phyloP scores from a whole-genome alignment of 2,888 invertebrate genomes.

The Cenopis cana region DNA sequence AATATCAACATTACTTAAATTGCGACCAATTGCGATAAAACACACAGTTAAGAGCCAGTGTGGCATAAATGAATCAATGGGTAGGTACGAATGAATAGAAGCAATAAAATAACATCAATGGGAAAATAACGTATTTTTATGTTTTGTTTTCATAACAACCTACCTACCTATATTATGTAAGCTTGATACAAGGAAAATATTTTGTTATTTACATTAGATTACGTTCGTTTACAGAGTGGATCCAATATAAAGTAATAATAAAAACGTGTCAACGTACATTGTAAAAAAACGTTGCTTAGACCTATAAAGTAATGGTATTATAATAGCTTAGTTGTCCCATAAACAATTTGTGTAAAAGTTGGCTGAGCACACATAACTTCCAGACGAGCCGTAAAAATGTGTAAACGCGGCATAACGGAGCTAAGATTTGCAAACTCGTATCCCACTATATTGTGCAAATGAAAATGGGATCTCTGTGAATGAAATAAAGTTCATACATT shows the following conservation, averaged over 20 bases:
- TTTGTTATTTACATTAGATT: too few relatives aligned
- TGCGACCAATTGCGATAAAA: constrained; percentile 15
- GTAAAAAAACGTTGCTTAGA: constrained; percentile 30
- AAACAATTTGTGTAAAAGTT: constrained; percentile 61
- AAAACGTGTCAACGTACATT: not conserved
- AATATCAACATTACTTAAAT: constrained; percentile 26
- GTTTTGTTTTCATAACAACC: constrained; percentile 19
- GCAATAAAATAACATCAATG: constrained; percentile 1
- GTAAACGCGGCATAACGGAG: constrained; percentile 56
- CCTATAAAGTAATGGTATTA: constrained; percentile 30
- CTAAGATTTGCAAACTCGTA: constrained; percentile 2
- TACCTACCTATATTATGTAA: too few relatives aligned
- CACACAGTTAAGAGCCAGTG: constrained; percentile 17
- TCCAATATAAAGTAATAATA: too few relatives aligned
- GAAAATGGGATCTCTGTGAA: not conserved
- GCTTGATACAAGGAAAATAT: too few relatives aligned
- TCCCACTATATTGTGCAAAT: not conserved
- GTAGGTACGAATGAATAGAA: not conserved
- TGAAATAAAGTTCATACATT: not conserved
- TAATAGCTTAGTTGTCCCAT: constrained; percentile 44
- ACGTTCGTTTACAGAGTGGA: not conserved
- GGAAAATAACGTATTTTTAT: constrained; percentile 15
- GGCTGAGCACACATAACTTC: constrained; percentile 63
- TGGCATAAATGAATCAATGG: constrained; percentile 12
- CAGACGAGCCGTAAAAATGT: constrained; percentile 65